Percentiles rank a stretch among this genome's conserved stretches.
These are phyloP conservation scores for Mesitornis unicolor DNA, from an alignment of 2,113 vertebrate genomes.

Conservation along the genomic window DNA sequence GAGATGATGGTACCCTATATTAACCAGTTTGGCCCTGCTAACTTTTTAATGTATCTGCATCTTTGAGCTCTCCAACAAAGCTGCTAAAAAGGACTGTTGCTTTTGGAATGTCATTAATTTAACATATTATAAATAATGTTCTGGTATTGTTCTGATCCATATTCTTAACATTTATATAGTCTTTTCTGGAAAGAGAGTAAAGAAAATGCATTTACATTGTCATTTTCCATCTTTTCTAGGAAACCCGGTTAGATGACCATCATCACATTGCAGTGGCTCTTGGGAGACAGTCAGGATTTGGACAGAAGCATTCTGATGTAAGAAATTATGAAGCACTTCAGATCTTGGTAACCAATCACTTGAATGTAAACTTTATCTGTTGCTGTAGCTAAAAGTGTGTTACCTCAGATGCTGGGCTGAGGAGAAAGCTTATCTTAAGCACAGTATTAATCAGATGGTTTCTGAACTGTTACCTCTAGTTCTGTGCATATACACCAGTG, in stretches of 20 bases:
- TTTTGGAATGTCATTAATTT: neutral
- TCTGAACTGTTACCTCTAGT: neutral
- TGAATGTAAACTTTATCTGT: neutral
- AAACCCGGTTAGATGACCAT: constrained; percentile 79
- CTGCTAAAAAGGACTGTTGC: neutral
- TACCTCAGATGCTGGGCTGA: neutral
- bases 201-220: neutral
- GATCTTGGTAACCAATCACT: neutral
- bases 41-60: neutral
- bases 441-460: neutral
- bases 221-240: constrained; percentile 65
- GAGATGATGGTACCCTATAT: neutral
- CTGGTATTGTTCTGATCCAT: neutral
- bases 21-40: neutral
- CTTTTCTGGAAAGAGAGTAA: neutral
- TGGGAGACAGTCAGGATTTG: constrained; percentile 66
- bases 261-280: constrained; percentile 93
- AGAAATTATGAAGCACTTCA: constrained; percentile 4
- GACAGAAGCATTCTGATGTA: constrained; percentile 56
- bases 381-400: neutral
- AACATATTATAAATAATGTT: neutral
- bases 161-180: neutral
- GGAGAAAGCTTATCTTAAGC: neutral
- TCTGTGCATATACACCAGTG: too few relatives aligned
- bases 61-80: neutral